Conservation (phyloP, 1,140 invertebrate genomes). For the Hyposmocoma kahamanoa region DNA sequence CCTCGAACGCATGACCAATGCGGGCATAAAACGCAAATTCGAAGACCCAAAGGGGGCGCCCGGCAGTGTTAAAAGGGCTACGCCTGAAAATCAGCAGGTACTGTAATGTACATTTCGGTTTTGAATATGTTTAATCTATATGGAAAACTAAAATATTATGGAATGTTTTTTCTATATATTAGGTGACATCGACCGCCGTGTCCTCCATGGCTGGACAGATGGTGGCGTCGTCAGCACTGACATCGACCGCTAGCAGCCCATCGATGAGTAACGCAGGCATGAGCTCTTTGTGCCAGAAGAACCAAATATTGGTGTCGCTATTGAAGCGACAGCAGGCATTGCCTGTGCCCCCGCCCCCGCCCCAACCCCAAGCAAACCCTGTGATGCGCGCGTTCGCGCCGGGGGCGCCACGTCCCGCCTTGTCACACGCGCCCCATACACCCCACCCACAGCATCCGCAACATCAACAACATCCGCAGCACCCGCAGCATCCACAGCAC, state of each 20-base stretch:
- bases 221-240: conserved; percentile 28
- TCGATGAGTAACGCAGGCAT: conserved; percentile 66
- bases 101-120: no score
- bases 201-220: no score
- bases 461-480: conserved; percentile 22
- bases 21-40: conserved; percentile 76
- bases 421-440: conserved; percentile 16
- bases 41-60: conserved; percentile 67
- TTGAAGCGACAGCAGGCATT: conserved; percentile 86
- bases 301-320: conserved; percentile 89
- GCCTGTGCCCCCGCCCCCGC: conserved; percentile 67
- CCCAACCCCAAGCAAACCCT: conserved; percentile 54
- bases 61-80: conserved; percentile 70
- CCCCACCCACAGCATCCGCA: conserved; percentile 24
- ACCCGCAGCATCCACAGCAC: conserved; percentile 17
- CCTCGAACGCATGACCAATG: conserved; percentile 47
- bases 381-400: conserved; percentile 45
- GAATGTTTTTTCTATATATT: neutral
- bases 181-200: conserved; percentile 56
- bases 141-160: neutral
- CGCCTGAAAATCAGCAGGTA: conserved; percentile 80
- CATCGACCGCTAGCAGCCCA: conserved; percentile 32
- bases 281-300: conserved; percentile 85
- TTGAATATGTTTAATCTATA: no score
- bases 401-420: conserved; percentile 25